Conservation (phyloP, 2,888 invertebrate genomes). For the Allygus modestus region DNA sequence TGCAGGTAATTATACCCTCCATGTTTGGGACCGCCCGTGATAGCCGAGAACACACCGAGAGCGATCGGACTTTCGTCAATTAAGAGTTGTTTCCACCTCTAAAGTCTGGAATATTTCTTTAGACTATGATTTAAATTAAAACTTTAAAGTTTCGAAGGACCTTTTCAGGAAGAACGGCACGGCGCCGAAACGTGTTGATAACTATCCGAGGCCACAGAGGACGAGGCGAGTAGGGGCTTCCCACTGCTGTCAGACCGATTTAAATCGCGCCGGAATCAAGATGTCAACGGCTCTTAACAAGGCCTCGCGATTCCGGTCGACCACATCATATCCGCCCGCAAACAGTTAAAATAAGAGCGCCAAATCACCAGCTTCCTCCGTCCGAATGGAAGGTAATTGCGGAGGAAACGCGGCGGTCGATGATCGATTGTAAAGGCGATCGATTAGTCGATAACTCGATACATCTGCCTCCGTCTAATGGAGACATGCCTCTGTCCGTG, state of each 20-base stretch:
- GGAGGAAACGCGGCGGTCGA: slow-evolving; percentile 12
- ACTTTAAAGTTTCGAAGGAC: too few relatives aligned
- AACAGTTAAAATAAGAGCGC: slow-evolving; percentile 44
- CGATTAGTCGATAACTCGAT: slow-evolving; percentile 27
- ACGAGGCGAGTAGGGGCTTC: background rate
- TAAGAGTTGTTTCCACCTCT: background rate
- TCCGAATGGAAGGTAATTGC: slow-evolving; percentile 30
- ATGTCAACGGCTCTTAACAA: slow-evolving; percentile 55
- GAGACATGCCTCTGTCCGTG: slow-evolving; percentile 37
- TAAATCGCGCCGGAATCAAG: slow-evolving; percentile 53
- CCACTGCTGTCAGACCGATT: slow-evolving; percentile 50
- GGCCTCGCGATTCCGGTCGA: slow-evolving; percentile 44
- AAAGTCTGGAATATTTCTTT: background rate
- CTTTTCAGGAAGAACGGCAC: too few relatives aligned
- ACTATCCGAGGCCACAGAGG: background rate
- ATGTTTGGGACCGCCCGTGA: slow-evolving; percentile 16
- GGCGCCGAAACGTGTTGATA: too few relatives aligned
- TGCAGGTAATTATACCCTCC: slow-evolving; percentile 15
- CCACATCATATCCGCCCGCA: slow-evolving; percentile 50
- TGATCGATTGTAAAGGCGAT: slow-evolving; percentile 34
- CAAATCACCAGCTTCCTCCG: slow-evolving; percentile 47
- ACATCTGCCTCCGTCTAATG: slow-evolving; percentile 30
- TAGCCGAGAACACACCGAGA: background rate
- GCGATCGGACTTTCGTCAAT: background rate
- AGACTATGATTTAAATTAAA: too few relatives aligned